These are phyloP conservation scores for Argopecten irradians DNA, from an alignment of 1,140 invertebrate genomes.

Conservation along the genomic window DNA sequence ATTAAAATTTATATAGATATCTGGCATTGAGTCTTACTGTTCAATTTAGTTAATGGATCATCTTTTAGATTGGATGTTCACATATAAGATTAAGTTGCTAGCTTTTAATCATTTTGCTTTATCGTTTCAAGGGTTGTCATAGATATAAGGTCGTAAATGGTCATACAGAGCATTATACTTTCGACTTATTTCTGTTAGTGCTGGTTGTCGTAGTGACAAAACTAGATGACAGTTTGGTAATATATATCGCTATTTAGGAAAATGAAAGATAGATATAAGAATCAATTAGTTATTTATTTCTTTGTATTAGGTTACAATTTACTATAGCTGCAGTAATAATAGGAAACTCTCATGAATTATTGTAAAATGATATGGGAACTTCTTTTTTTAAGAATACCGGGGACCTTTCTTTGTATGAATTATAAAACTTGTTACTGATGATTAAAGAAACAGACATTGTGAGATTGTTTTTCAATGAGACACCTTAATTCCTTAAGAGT, in stretches of 20 bases:
- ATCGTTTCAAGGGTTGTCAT: conserved; percentile 2
- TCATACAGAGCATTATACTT: not conserved
- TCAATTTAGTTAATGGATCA: not conserved
- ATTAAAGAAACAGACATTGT: too few relatives aligned
- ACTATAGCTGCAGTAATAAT: not conserved
- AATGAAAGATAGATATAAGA: not conserved
- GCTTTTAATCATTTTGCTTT: not conserved
- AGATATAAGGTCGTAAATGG: too few relatives aligned
- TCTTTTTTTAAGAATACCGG: too few relatives aligned
- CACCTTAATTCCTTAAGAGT: too few relatives aligned
- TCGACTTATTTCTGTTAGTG: not conserved
- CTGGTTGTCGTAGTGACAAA: not conserved
- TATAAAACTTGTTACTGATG: too few relatives aligned
- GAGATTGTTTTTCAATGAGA: too few relatives aligned
- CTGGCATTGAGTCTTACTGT: too few relatives aligned
- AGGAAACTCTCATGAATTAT: not conserved
- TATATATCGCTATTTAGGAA: not conserved
- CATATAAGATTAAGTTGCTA: not conserved
- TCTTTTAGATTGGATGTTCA: not conserved
- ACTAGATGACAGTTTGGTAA: not conserved
- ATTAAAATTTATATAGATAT: not conserved
- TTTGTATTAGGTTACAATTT: not conserved
- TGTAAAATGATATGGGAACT: not conserved
- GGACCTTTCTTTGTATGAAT: too few relatives aligned
- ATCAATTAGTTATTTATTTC: not conserved